These are phyloP conservation scores for Coptodon rendalli DNA, from an alignment of 2,113 vertebrate species.

Conservation along the genomic window DNA sequence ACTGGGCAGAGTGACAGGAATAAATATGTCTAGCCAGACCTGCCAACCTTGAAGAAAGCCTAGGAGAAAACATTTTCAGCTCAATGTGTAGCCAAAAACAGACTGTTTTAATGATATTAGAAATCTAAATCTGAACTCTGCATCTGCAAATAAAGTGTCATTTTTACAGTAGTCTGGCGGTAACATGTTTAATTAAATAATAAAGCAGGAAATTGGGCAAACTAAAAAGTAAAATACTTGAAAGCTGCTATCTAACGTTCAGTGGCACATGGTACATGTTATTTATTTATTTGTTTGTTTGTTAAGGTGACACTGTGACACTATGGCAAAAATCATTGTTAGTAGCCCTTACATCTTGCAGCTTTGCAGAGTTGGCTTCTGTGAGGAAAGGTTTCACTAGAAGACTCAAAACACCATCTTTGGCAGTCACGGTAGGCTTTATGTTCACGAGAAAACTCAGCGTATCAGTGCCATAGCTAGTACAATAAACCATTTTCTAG, in stretches of 20 bases:
- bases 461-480: neutral
- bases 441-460: neutral
- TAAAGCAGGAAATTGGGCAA: neutral
- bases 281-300: neutral
- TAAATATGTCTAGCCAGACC: neutral
- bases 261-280: neutral
- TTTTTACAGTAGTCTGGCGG: neutral
- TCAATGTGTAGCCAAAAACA: neutral
- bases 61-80: neutral
- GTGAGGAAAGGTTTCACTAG: neutral
- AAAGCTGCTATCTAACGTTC: neutral
- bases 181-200: neutral
- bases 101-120: neutral
- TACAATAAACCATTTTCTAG: neutral
- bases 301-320: neutral
- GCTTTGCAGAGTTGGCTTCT: neutral
- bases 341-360: neutral
- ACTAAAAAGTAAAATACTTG: neutral
- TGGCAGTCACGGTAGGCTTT: neutral
- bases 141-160: neutral
- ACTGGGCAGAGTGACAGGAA: slow-evolving; percentile 19
- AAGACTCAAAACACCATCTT: neutral
- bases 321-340: neutral
- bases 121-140: neutral
- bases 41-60: neutral